A percentile compares a stretch with the other conserved stretches of the same genome.
phyloP scores from a whole-genome alignment of 2,888 invertebrate genomes.

The Aspidapion aeneum region DNA sequence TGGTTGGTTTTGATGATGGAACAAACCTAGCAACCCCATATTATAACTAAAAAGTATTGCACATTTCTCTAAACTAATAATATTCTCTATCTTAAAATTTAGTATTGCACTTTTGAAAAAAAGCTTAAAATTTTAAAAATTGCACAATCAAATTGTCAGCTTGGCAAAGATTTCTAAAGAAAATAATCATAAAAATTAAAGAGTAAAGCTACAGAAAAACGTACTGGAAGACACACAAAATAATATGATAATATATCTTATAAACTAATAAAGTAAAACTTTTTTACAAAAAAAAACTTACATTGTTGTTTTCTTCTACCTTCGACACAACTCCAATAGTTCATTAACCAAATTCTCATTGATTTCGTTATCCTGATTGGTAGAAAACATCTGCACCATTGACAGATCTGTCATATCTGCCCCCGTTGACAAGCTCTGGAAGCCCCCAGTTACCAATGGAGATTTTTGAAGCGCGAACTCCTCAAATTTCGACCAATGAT shows the following conservation, averaged over 20 bases:
- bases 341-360: slow-evolving; percentile 59
- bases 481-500: slow-evolving; percentile 62
- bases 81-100: neutral
- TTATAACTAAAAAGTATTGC: neutral
- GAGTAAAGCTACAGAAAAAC: no score
- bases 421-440: slow-evolving; percentile 46
- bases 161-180: slow-evolving; percentile 17
- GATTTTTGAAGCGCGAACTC: slow-evolving; percentile 37
- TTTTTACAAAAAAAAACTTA: slow-evolving; percentile 13
- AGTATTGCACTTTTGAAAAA: slow-evolving; percentile 7
- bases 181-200: neutral
- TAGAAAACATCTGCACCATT: slow-evolving; percentile 40
- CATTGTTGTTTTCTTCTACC: slow-evolving; percentile 18
- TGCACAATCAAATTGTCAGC: slow-evolving; percentile 18
- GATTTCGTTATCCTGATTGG: slow-evolving; percentile 46
- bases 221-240: neutral
- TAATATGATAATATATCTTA: slow-evolving; percentile 6
- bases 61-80: neutral
- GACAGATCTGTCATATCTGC: slow-evolving; percentile 37
- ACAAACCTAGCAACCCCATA: no score
- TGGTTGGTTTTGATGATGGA: no score
- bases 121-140: neutral
- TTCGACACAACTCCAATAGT: slow-evolving; percentile 54
- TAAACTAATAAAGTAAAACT: slow-evolving; percentile 3
- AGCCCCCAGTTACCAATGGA: slow-evolving; percentile 48